Evolutionary conservation across 2,888 invertebrate genomes (phyloP), one percentile per base, ranked within the genome.

Genomic region (Andrena trimmerana): DNA sequence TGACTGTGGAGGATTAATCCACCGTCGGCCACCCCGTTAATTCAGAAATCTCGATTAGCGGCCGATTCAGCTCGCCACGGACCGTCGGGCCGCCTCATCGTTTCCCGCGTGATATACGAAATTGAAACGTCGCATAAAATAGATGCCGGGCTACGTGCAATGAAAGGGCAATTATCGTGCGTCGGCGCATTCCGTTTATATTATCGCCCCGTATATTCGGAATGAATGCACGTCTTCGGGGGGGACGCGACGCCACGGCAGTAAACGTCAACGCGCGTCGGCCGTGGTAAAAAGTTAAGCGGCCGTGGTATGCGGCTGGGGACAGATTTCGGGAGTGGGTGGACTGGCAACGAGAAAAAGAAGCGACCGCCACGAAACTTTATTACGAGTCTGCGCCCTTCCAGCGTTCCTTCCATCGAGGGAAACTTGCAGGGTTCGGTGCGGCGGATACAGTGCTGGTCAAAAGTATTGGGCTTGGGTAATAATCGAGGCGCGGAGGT

Each of bases 81-180:
- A 42, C 20, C 29, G 1, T 8, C 31, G 10, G 10, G 2, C 62
- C 13, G 59, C 66, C 16, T 13, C 29, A 7, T n/a, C 59, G 69
- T 33, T 29, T 42, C 27, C 1, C 66, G 8, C 7, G 42, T 79
- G 66, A 87, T 87, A 78, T 83, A 85, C 85, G 76, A 81, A 88
- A 87, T 88, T 77, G 76, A 86, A 84, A 72, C 62, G 86, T 80
- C 81, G 59, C 67, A 73, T 86, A 86, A 84, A 88, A 76, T 65
- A 84, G 65, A 72, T 78, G 60, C 62, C 77, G 36, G n/a, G 48
- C 74, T 42, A 72, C 65, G 57, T 65, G 68, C 69, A 87, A 88
- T 81, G 69, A 74, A 88, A 76, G 57, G 48, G 72, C 79, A 84
- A 84, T 87, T 86, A 84, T 78, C 65, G 78, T 31, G 5, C n/a